Conservation (phyloP, 92 coral and sea anemone genomes). For the Porites evermanni region DNA sequence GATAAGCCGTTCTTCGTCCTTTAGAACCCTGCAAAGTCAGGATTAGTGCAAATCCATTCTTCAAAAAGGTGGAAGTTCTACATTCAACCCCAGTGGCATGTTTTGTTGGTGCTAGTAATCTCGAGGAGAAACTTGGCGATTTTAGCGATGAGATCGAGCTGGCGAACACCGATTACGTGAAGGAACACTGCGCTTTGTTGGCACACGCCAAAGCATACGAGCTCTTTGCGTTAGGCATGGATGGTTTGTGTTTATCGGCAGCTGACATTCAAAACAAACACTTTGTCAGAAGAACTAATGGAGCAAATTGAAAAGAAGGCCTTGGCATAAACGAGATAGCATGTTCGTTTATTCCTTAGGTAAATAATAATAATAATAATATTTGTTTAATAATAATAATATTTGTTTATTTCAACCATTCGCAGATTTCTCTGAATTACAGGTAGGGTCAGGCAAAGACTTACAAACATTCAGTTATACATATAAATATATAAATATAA, state of each 20-base stretch:
- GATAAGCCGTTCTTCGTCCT: too few species aligned
- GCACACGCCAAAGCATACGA: conserved; percentile 23
- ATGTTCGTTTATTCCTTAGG: conserved; percentile 65
- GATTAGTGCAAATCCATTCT: too few species aligned
- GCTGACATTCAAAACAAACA: conserved; percentile 18
- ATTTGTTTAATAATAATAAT: too few species aligned
- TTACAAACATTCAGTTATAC: too few species aligned
- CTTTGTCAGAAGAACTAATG: not conserved
- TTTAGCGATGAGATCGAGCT: conserved; percentile 33
- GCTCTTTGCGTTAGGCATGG: conserved; percentile 60
- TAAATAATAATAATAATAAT: too few species aligned
- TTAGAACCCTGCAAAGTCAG: too few species aligned
- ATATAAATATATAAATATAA: too few species aligned
- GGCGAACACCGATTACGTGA: conserved; percentile 40
- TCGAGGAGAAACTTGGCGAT: conserved; percentile 37
- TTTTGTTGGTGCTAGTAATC: conserved; percentile 19
- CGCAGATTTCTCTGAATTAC: too few species aligned
- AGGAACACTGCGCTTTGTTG: conserved; percentile 43
- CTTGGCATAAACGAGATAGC: conserved; percentile 38
- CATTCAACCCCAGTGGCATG: conserved; percentile 19
- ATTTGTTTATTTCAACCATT: too few species aligned
- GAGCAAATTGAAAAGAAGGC: conserved; percentile 38
- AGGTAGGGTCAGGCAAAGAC: too few species aligned
- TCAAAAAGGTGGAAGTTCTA: not conserved
- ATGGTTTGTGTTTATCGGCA: conserved; percentile 21